Evolutionary conservation across 2,113 vertebrate genomes (phyloP).

Genomic region (Pachyramphus minor): DNA sequence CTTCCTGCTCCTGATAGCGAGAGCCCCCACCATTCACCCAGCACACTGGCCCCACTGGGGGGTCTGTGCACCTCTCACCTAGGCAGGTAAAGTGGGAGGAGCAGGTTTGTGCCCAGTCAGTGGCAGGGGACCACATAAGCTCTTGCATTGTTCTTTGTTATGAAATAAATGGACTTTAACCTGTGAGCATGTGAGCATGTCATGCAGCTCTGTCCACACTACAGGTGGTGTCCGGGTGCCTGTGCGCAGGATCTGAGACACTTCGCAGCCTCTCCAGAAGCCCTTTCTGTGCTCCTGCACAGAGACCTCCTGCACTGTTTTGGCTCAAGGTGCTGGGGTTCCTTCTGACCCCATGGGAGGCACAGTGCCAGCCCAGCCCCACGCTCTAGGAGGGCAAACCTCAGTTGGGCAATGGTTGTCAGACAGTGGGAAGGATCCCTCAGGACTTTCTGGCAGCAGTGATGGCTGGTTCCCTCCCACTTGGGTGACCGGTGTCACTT

Average conservation of each 20-base stretch:
- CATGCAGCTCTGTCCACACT: fast-evolving
- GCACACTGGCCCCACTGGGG: fast-evolving
- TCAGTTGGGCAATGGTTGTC: fast-evolving
- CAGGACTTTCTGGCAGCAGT: not conserved
- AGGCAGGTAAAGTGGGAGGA: not conserved
- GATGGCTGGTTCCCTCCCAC: not conserved
- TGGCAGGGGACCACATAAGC: not conserved
- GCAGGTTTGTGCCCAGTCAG: not conserved
- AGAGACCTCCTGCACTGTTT: not conserved
- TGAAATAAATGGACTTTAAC: slow-evolving; percentile 48
- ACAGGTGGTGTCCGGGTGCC: fast-evolving
- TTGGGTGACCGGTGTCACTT: fast-evolving
- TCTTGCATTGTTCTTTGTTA: not conserved
- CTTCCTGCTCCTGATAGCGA: not conserved
- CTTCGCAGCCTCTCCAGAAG: not conserved
- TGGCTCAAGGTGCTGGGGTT: not conserved
- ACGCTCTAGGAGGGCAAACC: fast-evolving
- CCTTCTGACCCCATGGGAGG: fast-evolving
- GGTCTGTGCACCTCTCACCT: not conserved
- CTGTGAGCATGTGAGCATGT: fast-evolving
- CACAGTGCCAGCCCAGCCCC: not conserved
- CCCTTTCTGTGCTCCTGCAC: not conserved
- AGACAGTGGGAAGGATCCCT: not conserved
- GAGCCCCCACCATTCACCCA: not conserved
- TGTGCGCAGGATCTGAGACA: not conserved